Base-by-base conservation (phyloP, 2,113 vertebrate species). In the Gasterosteus aculeatus region DNA sequence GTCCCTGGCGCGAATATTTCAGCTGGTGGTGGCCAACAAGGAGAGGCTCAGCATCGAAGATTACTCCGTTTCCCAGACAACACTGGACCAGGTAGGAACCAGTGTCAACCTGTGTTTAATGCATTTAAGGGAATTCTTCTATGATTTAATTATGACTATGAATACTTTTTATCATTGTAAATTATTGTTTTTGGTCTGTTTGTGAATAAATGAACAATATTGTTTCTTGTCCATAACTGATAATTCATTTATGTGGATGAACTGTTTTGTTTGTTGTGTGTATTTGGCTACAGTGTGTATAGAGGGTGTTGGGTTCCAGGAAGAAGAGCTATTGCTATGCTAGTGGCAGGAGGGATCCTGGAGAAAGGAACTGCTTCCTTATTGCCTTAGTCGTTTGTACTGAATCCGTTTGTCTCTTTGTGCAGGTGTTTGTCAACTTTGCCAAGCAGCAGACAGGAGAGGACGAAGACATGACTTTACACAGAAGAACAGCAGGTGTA, bases 31-130 rank as follows among this genome's bases (percentile, higher is more conserved):
- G 77, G 95, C 96, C 89, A 97, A 98, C 90, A 98, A 96, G 90
- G 96, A 98, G 61, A 93, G 92, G 53, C 92, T 99, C 80, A 93
- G 95, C 90, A 96, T 99, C 2, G 97, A 99, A 82, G 97, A 99
- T 84, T 99, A 96, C 88, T 98, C 97, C 0, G 95, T 99, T 71
- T 96, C 97, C 31, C 97, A 99, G 93, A 99, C 97, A 59, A 99
- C 97, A 0, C 93, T 99, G 86, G 98, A 99, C 91, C 98, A 99
- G 96, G 98, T 96, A 71, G 0, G 10, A 65, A 10, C n/a, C 3
- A 26, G 11, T 22, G 38, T 16, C 54, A 58, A 26, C 31, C 9
- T 29, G 44, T 63, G 29, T 54, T 65, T 22, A 19, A 70, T 46
- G 54, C 15, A 39, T 31, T 18, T 10, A 39, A 31, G n/a, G 9